Base-by-base conservation (phyloP, 2,113 vertebrate genomes). In the Arenaria interpres region DNA sequence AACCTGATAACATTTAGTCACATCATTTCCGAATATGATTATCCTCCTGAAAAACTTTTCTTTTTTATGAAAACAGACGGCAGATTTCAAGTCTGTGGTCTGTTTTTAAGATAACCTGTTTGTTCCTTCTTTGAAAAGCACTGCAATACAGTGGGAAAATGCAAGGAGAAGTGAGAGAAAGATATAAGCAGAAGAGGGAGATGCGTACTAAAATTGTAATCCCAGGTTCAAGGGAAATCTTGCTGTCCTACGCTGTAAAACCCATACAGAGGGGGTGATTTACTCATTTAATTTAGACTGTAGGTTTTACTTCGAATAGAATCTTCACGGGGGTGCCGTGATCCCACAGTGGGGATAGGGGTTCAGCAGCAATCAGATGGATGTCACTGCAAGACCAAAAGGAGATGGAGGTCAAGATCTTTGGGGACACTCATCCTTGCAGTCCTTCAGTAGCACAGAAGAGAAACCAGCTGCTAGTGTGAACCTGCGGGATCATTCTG, bases 1-100 rank as follows among this genome's bases (percentile, higher is more conserved):
- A 92, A 85, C 87, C 95, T 96, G 93, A 85, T 96, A 97, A 96
- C 62, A 94, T 97, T 94, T 90, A 83, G 84, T 79, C 86, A 66
- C 79, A 93, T 91, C 86, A 68, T 97, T 97, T 98, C 90, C 46
- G 33, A 64, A 66, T 95, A 69, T 60, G 80, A 94, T 97, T 94
- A 93, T 94, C 83, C 94, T 94, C 90, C 83, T 68, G 84, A 83
- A 95, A 97, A 93, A 30, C 68, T 17, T n/a, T 67, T 83, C 57
- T 90, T 78, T 96, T 97, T 96, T 85, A 72, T 94, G 79, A 93
- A 96, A 96, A 95, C 62, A 94, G 50, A 88, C 54, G 89, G 74
- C 93, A 95, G 25, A 87, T 89, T 94, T 96, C 78, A 94, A 93
- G 78, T 68, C 72, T 93, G 77, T 92, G 74, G 77, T 91, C 89